Conservation (phyloP, 2,113 vertebrate species). For the Sander lucioperca region DNA sequence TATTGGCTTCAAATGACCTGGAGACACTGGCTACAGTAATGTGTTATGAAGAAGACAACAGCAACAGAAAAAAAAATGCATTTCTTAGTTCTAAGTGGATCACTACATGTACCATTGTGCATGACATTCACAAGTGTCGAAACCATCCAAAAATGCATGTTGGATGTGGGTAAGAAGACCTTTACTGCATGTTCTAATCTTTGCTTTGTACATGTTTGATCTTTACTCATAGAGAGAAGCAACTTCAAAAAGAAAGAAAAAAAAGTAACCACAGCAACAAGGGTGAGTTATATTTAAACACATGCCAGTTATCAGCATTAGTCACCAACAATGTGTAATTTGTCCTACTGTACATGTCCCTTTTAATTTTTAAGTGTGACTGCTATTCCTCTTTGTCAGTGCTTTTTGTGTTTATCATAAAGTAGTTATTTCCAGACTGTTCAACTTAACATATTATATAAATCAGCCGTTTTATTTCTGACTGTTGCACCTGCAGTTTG, state of each 20-base stretch:
- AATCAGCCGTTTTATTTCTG: constrained; percentile 51
- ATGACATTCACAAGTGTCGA: not conserved
- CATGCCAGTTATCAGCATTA: constrained; percentile 14
- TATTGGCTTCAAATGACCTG: not conserved
- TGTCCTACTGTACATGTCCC: constrained; percentile 16
- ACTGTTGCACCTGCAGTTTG: constrained; percentile 51
- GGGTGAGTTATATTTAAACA: constrained; percentile 27
- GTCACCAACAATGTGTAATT: constrained; percentile 24
- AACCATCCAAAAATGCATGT: not conserved
- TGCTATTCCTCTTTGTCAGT: constrained; percentile 22
- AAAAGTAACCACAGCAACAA: not conserved
- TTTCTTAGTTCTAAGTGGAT: not conserved
- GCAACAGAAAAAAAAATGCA: not conserved
- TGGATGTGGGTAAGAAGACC: no score
- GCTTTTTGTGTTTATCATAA: constrained; percentile 18
- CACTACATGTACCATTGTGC: not conserved
- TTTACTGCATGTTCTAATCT: no score
- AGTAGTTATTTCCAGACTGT: constrained; percentile 12
- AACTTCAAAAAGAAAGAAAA: not conserved
- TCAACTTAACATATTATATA: constrained; percentile 34
- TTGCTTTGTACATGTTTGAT: not conserved
- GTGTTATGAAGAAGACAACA: not conserved
- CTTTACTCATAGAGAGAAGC: not conserved
- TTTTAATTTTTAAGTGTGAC: constrained; percentile 19
- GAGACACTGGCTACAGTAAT: not conserved